Evolutionary conservation across 2,888 invertebrate species (phyloP), one percentile per base, ranked within the genome.

Genomic region (Poecilobothrus nobilitatus): DNA sequence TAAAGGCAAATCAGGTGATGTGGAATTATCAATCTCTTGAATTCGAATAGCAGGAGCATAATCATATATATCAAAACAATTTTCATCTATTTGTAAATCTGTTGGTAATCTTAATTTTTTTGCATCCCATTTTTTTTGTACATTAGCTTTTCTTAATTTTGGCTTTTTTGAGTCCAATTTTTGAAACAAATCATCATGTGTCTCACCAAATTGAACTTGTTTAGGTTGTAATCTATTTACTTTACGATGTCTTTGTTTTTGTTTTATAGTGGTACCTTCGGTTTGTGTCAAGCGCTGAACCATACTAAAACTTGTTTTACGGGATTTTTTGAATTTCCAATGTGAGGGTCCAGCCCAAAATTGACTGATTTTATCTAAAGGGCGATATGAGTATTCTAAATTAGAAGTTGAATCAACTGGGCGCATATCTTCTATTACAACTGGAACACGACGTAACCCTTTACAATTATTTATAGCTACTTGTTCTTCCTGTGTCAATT

Each of bases 291-390:
- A 53, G 20, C 66, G 21, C 20, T 44, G 37, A 27, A 18, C 53
- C 22, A 44, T 22, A 53, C 66, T n/a, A 41, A 61, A 44, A 53
- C 66, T 66, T 33, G 41, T 44, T 41, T 20, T 66, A 6, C 78
- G 76, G 0, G 67, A n/a, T 4, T 84, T 85, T 76, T 85, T 87
- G 64, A 90, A 86, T 74, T 90, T 89, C 94, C 94, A 94, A 81
- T 94, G 91, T 65, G 87, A 84, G 41, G 94, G 93, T 0, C 94
- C 94, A 27, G 91, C 91, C 93, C 93, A 94, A 73, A 88, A 82
- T 69, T 81, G 80, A 62, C 78, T 79, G 15, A 82, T 82, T 77
- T 77, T 80, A 73, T 78, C 83, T 80, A 78, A 76, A 78, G 86
- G 78, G 84, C 85, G 79, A 87, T 90, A 91, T 0, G 90, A 89